Conservation (phyloP, 2,113 vertebrate genomes). For the Sorex araneus region DNA sequence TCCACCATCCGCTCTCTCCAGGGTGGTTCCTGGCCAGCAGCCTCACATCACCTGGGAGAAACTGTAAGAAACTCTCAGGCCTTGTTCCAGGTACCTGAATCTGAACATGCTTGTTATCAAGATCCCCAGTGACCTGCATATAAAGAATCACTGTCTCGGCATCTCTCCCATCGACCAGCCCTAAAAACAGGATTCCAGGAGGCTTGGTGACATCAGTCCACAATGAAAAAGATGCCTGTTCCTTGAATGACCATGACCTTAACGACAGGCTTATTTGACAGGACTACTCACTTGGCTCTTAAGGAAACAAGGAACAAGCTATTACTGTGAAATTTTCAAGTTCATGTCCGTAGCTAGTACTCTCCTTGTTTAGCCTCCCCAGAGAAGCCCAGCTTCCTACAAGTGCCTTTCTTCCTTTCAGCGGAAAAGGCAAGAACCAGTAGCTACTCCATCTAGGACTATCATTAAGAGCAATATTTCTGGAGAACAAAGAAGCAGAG, state of each 20-base stretch:
- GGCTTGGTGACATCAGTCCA: background rate
- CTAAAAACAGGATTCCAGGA: background rate
- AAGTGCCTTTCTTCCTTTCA: slow-evolving; percentile 25
- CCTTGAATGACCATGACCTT: background rate
- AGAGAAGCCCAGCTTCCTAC: background rate
- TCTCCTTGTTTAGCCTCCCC: background rate
- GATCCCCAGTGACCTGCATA: background rate
- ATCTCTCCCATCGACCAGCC: background rate
- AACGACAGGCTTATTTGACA: background rate
- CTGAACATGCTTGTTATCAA: background rate
- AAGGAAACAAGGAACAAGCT: slow-evolving; percentile 4
- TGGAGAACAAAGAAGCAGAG: background rate
- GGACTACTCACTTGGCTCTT: background rate
- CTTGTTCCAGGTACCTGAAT: background rate
- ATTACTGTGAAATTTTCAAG: background rate
- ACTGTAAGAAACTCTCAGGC: background rate
- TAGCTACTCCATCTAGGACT: background rate
- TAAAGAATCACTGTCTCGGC: background rate
- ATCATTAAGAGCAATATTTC: background rate
- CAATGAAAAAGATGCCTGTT: background rate
- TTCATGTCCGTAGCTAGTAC: background rate
- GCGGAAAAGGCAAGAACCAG: background rate
- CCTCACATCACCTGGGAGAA: background rate
- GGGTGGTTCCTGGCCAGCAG: background rate
- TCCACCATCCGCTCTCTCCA: background rate